These are phyloP conservation scores for Coremacera marginata DNA, from an alignment of 2,888 invertebrate genomes.

Conservation along the genomic window DNA sequence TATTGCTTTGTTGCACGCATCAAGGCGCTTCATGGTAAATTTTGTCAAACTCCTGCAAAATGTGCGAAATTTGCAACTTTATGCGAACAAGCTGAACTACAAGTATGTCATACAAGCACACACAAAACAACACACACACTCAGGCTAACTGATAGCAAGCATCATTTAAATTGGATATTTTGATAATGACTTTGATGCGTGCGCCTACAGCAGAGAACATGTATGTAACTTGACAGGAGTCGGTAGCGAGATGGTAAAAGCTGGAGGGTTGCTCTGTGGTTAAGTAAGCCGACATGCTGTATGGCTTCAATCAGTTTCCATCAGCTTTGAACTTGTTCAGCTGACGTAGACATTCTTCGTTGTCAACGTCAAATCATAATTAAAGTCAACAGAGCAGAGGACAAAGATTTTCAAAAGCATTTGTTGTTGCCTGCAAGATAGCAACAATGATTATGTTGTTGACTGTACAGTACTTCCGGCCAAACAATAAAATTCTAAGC, in stretches of 20 bases:
- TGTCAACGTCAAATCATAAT: background rate
- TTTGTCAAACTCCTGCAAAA: slow-evolving; percentile 11
- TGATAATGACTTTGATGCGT: slow-evolving; percentile 11
- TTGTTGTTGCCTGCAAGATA: background rate
- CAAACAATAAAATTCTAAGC: slow-evolving; percentile 1
- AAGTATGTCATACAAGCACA: background rate
- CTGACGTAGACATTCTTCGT: background rate
- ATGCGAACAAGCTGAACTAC: background rate
- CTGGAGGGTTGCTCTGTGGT: background rate
- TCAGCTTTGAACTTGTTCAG: background rate
- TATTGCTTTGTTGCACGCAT: slow-evolving; percentile 2
- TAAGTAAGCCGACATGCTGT: too few relatives aligned
- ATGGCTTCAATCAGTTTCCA: background rate
- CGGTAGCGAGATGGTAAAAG: background rate
- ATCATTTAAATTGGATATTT: slow-evolving; percentile 7
- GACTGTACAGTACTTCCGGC: background rate
- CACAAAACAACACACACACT: slow-evolving; percentile 32
- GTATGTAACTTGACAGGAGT: background rate
- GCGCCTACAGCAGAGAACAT: background rate
- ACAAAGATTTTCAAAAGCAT: background rate
- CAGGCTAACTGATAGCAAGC: background rate
- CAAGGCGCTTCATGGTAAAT: slow-evolving; percentile 20
- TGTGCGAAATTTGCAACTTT: background rate
- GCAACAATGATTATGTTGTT: background rate
- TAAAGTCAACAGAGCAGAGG: background rate